Percentiles rank a stretch among this genome's conserved stretches.
Conservation (phyloP, 2,113 vertebrate species). For the Todiramphus chloris region DNA sequence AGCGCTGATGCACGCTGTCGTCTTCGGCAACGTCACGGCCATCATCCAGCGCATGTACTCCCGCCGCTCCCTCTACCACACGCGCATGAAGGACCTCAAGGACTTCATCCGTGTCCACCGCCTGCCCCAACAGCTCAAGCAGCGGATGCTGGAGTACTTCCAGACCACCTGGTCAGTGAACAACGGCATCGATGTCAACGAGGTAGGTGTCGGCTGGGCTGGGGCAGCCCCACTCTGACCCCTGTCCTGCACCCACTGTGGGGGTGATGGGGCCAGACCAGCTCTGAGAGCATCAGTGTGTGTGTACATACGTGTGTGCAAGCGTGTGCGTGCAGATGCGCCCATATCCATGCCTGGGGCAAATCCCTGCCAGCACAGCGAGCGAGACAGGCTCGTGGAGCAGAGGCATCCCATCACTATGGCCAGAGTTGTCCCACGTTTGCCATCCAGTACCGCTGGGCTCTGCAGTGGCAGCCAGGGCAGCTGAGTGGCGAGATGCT, state of each 20-base stretch:
- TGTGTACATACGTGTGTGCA: not conserved
- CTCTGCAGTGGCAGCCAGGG: not conserved
- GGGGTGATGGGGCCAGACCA: not conserved
- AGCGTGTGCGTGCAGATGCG: not conserved
- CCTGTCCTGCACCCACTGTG: accelerated
- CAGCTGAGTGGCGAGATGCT: not conserved
- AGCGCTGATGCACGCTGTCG: conserved; percentile 97
- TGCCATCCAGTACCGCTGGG: not conserved
- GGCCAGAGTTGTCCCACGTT: accelerated
- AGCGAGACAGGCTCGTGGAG: accelerated
- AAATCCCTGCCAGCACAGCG: accelerated
- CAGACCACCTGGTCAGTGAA: conserved; percentile 98
- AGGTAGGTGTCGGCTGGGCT: conserved; percentile 70
- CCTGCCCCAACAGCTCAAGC: conserved; percentile 93
- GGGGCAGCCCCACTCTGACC: not conserved
- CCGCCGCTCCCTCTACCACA: conserved; percentile 94
- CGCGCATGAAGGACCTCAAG: conserved; percentile 95
- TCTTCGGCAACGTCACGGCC: conserved; percentile 96
- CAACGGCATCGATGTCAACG: conserved; percentile 94
- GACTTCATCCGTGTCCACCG: conserved; percentile 95
- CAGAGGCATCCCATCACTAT: not conserved
- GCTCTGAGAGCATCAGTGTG: not conserved
- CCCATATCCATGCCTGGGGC: accelerated
- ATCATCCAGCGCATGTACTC: conserved; percentile 99
- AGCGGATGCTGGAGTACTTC: conserved; percentile 96